Conservation (phyloP, 2,888 invertebrate genomes). For the Drosophila planitibia region DNA sequence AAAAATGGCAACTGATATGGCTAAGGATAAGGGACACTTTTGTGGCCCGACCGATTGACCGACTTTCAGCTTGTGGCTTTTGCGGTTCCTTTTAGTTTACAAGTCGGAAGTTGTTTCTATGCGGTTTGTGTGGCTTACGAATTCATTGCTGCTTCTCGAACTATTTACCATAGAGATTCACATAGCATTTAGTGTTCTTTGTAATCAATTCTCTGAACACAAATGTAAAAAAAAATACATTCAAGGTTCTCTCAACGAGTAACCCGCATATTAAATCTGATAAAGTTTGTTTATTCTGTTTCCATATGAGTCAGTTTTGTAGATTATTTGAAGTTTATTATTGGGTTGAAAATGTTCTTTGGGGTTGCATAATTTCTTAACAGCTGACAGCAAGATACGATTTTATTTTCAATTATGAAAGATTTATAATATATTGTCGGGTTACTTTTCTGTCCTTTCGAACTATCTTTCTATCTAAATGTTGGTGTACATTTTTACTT, state of each 20-base stretch:
- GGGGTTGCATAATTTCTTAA: neutral
- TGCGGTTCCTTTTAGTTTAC: slow-evolving; percentile 11
- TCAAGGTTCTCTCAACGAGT: neutral
- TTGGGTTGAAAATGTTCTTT: neutral
- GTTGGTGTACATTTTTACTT: neutral
- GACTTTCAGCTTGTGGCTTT: slow-evolving; percentile 36
- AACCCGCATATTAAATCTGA: neutral
- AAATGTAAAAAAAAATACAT: neutral
- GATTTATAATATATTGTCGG: neutral
- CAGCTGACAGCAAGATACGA: neutral
- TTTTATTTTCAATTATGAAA: neutral
- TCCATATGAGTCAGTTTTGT: neutral
- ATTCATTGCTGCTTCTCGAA: neutral
- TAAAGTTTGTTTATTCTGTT: neutral
- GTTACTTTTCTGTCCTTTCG: neutral
- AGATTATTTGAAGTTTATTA: neutral
- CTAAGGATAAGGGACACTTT: slow-evolving; percentile 25
- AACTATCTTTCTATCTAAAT: neutral
- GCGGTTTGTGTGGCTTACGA: slow-evolving; percentile 10
- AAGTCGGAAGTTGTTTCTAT: slow-evolving; percentile 14
- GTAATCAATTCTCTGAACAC: neutral
- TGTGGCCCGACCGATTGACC: slow-evolving; percentile 50
- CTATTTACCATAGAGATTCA: neutral
- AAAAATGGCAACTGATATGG: slow-evolving; percentile 39
- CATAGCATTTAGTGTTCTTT: neutral